Base-by-base conservation (phyloP, 2,888 invertebrate genomes). In the Lissonota sp. region DNA sequence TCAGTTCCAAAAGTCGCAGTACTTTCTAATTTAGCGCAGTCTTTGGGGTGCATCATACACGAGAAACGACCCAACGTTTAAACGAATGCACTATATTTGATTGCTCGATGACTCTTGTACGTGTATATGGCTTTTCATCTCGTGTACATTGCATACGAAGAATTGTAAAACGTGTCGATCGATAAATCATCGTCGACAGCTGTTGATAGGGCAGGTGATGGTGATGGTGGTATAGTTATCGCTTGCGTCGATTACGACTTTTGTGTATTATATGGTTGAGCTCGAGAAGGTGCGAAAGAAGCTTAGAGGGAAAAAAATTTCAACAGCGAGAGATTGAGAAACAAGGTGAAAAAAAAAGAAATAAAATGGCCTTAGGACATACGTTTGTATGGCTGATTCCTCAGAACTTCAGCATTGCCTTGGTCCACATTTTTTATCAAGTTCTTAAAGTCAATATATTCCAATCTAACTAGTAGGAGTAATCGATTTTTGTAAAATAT, bases 191-290 rank as follows among this genome's bases (percentile, higher is more conserved):
- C 55, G 75, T 66, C 60, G 82, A 84, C 83, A 84, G 84, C 84
- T 83, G 84, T 83, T 82, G 82, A 80, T 63, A 79, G 70, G 72
- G 82, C 84, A 83, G 83, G 84, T 83, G 83, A 84, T 83, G 83
- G 84, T 83, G 83, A 84, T 83, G 67, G 69, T 26, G 67, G 64
- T 77, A 77, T 76, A 67, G 67, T 74, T 71, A 79, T 77, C 76
- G 82, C 16, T 26, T 49, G 42, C 12, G 26, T 63, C 40, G 55
- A 72, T n/a, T 44, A 57, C 8, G 49, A 46, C 12, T 42, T 57
- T 26, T 16, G 26, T 51, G 62, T 40, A 40, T 5, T 26, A 39
- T n/a, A 63, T 51, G 53, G n/a, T 42, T 16, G 63, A 80, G 64
- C 40, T 71, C 40, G 51, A 53, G 67, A 71, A 76, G 72, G 80